Percentiles rank a stretch among this genome's conserved stretches.
Conservation (phyloP, 2,113 vertebrate genomes). For the Gila orcuttii region DNA sequence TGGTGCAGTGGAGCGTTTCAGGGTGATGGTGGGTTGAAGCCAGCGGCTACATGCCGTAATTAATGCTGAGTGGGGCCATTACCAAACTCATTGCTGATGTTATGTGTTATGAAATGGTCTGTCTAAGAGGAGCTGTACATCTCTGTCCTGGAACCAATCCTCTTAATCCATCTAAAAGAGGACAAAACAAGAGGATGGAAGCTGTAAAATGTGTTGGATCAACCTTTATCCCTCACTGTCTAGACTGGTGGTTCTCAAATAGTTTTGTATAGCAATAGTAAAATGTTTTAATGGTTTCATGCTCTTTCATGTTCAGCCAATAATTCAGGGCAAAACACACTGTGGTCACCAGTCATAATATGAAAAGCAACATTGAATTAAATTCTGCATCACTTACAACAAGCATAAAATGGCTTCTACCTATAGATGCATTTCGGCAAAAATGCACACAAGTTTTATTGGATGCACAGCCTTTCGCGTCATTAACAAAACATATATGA, state of each 20-base stretch:
- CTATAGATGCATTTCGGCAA: background rate
- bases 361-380: no score
- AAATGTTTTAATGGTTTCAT: background rate
- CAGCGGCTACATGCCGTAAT: constrained; percentile 41
- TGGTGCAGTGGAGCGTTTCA: background rate
- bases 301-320: background rate
- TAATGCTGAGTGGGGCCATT: constrained; percentile 52
- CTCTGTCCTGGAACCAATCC: constrained; percentile 33
- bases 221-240: background rate
- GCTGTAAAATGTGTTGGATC: background rate
- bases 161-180: constrained; percentile 4
- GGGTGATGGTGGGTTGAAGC: constrained; percentile 15
- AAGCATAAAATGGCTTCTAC: background rate
- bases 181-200: background rate
- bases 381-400: no score
- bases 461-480: background rate
- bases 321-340: background rate
- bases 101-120: constrained; percentile 25
- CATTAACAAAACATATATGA: background rate
- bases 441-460: background rate
- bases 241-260: background rate
- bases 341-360: background rate
- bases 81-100: constrained; percentile 30
- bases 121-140: constrained; percentile 26
- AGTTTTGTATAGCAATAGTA: background rate